Evolutionary conservation across 64 coral and sea anemone species (phyloP).

Genomic region (Pocillopora verrucosa): DNA sequence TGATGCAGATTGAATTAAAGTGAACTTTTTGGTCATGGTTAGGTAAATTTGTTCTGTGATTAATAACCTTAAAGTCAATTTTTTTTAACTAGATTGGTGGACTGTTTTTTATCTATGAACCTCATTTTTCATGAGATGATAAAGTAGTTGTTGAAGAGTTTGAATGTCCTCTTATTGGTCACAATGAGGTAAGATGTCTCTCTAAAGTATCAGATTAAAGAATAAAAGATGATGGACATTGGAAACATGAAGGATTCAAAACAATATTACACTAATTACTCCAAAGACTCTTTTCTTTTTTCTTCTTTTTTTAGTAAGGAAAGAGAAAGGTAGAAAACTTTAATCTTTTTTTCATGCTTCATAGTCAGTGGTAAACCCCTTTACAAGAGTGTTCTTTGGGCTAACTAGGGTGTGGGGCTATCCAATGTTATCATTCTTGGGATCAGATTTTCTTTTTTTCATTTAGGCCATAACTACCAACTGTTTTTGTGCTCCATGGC

Average conservation of each 20-base stretch:
- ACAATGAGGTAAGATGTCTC: slow-evolving; percentile 76
- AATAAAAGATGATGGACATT: too few relatives aligned
- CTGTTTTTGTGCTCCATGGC: background rate
- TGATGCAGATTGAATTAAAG: too few relatives aligned
- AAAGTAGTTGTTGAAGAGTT: slow-evolving; percentile 65
- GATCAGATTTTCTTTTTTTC: slow-evolving; percentile 55
- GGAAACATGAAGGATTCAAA: background rate
- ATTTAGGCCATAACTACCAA: too few relatives aligned
- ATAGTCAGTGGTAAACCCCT: slow-evolving; percentile 95
- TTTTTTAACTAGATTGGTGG: slow-evolving; percentile 12
- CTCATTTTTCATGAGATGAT: slow-evolving; percentile 80
- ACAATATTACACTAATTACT: background rate
- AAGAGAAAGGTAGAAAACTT: slow-evolving; percentile 63
- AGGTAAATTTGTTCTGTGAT: too few relatives aligned
- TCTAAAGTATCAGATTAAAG: too few relatives aligned
- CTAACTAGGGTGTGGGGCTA: slow-evolving; percentile 81
- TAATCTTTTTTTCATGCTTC: slow-evolving; percentile 88
- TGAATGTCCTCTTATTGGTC: slow-evolving; percentile 64
- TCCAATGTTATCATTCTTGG: slow-evolving; percentile 90
- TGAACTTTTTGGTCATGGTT: too few relatives aligned
- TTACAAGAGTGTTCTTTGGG: slow-evolving; percentile 97
- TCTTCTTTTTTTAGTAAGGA: slow-evolving; percentile 60
- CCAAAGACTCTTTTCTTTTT: background rate
- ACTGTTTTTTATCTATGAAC: slow-evolving; percentile 81
- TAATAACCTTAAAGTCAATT: background rate